phyloP scores from a whole-genome alignment of 2,797 vertebrate species.

The Valencia hispanica region DNA sequence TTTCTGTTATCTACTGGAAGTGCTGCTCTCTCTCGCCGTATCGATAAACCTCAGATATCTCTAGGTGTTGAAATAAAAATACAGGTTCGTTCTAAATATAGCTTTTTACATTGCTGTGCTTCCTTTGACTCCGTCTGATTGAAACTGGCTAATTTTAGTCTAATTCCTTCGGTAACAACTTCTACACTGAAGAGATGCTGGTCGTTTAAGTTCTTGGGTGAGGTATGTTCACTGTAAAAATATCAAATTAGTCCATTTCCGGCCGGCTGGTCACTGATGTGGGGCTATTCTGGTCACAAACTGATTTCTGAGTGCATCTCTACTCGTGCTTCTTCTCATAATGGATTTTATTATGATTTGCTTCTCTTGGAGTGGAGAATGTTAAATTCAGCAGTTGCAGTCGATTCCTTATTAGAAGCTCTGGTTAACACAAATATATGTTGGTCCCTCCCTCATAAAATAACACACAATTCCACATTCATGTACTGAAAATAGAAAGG shows the following conservation, averaged over 20 bases:
- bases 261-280: background rate
- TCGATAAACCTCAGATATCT: background rate
- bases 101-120: no score
- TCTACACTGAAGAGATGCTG: background rate
- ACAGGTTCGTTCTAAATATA: background rate
- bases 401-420: slow-evolving; percentile 58
- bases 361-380: slow-evolving; percentile 8
- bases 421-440: slow-evolving; percentile 57
- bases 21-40: background rate
- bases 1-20: no score
- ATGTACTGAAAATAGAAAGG: slow-evolving; percentile 62
- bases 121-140: background rate
- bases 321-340: slow-evolving; percentile 12
- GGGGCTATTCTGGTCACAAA: background rate
- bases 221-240: background rate
- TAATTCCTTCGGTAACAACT: background rate
- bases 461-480: slow-evolving; percentile 45
- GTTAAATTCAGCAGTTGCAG: slow-evolving; percentile 25
- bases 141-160: background rate
- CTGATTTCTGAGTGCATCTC: background rate
- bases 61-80: background rate
- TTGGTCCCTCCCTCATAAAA: slow-evolving; percentile 41
- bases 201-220: background rate
- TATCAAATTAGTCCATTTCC: background rate
- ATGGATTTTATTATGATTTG: slow-evolving; percentile 22